Percentiles rank a stretch among this genome's conserved stretches.
Conservation (phyloP, 2,113 vertebrate species). For the Nyctereutes procyonoides region DNA sequence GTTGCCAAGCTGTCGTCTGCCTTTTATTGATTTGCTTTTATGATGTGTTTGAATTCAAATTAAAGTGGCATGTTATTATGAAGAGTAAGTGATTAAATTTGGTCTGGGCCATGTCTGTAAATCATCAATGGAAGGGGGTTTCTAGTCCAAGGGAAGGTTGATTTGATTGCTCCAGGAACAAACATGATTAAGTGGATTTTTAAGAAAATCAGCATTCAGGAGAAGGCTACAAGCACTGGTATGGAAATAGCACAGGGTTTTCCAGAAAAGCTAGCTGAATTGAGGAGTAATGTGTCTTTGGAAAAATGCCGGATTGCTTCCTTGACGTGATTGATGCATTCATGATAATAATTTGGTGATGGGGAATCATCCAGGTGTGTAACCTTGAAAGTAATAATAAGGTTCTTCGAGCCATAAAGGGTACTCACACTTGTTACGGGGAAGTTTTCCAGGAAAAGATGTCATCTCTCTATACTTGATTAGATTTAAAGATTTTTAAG, state of each 20-base stretch:
- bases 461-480: neutral
- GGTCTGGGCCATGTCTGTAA: neutral
- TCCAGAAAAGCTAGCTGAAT: slow-evolving; percentile 3
- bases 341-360: neutral
- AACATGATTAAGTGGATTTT: neutral
- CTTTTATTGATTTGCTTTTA: slow-evolving; percentile 26
- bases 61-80: neutral
- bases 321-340: neutral
- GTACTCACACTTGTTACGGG: neutral
- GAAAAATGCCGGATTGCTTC: neutral
- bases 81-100: neutral
- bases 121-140: neutral
- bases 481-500: slow-evolving; percentile 11
- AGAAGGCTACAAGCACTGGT: neutral
- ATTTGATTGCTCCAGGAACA: neutral
- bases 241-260: neutral
- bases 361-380: neutral
- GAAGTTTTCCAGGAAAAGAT: neutral
- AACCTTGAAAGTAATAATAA: neutral
- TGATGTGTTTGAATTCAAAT: neutral
- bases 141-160: neutral
- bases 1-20: neutral
- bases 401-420: neutral
- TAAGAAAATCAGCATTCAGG: neutral
- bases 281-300: neutral